These are phyloP conservation scores for Rhinoderma darwinii DNA, from an alignment of 2,113 vertebrate genomes.

Conservation along the genomic window DNA sequence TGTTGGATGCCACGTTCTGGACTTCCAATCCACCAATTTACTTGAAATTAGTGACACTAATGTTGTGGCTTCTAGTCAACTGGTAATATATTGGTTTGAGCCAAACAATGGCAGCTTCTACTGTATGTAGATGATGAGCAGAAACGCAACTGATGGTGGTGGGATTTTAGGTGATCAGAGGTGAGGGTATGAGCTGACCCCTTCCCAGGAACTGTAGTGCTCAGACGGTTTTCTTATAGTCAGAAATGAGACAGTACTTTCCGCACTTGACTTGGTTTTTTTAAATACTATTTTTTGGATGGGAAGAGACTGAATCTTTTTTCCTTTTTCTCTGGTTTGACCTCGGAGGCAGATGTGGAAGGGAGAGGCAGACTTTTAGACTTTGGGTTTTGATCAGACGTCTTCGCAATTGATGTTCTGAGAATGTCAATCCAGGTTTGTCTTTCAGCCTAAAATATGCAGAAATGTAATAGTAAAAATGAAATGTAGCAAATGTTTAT, in stretches of 20 bases:
- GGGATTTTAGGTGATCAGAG: neutral
- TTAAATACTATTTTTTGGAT: slow-evolving; percentile 86
- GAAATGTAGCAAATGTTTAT: neutral
- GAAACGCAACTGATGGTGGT: neutral
- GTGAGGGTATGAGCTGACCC: neutral
- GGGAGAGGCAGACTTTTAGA: slow-evolving; percentile 84
- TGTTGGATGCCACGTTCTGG: neutral
- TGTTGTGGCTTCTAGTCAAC: neutral
- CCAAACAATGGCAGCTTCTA: neutral
- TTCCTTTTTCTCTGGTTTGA: slow-evolving; percentile 80
- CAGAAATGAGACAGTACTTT: slow-evolving; percentile 6
- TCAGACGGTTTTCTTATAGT: neutral
- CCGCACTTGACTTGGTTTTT: neutral
- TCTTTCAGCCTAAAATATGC: slow-evolving; percentile 83
- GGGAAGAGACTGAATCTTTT: slow-evolving; percentile 90
- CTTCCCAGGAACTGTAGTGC: slow-evolving; percentile 14
- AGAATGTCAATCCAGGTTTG: slow-evolving; percentile 87
- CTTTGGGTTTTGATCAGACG: slow-evolving; percentile 72
- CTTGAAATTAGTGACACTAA: neutral
- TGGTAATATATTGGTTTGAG: neutral
- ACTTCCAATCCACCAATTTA: neutral
- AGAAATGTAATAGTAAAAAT: neutral
- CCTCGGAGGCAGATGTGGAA: slow-evolving; percentile 69
- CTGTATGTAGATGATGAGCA: neutral
- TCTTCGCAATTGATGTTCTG: slow-evolving; percentile 78